Conservation (phyloP, 2,797 vertebrate species). For the Dendrocincla tyrannina region DNA sequence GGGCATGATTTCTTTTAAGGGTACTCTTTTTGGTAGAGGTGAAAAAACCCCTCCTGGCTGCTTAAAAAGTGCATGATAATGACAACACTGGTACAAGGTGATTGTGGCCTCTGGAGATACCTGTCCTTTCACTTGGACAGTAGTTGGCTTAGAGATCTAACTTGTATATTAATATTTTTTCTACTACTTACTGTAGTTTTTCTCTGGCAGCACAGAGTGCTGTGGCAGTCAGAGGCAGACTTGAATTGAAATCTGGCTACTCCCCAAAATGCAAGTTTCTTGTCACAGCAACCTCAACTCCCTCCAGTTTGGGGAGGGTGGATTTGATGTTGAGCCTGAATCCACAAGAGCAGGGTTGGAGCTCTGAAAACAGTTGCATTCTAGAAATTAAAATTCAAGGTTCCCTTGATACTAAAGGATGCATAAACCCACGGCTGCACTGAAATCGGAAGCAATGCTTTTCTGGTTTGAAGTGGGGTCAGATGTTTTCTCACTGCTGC, state of each 20-base stretch:
- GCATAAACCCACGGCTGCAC: rapidly evolving
- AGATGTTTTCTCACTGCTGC: too few relatives aligned
- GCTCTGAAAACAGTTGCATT: not conserved
- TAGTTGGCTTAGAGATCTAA: not conserved
- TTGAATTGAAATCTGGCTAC: not conserved
- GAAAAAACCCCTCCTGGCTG: not conserved
- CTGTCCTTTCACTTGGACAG: not conserved
- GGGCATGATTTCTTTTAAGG: not conserved
- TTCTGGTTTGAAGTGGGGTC: not conserved
- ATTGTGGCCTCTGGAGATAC: not conserved
- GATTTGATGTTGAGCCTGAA: not conserved
- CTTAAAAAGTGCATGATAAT: not conserved
- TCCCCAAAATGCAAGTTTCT: not conserved
- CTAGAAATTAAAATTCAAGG: not conserved
- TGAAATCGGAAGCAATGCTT: not conserved
- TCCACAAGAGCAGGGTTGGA: not conserved
- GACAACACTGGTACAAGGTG: not conserved
- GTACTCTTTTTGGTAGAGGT: not conserved
- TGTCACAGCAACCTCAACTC: not conserved
- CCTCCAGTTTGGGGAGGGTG: not conserved
- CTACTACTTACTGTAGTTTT: not conserved
- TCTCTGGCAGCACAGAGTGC: rapidly evolving
- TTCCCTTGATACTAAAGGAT: not conserved
- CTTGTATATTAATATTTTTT: too few relatives aligned
- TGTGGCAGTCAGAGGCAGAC: not conserved